A percentile compares a stretch with the other conserved stretches of the same genome.
phyloP scores from a whole-genome alignment of 2,113 vertebrate species.

The Bujurquina vittata region DNA sequence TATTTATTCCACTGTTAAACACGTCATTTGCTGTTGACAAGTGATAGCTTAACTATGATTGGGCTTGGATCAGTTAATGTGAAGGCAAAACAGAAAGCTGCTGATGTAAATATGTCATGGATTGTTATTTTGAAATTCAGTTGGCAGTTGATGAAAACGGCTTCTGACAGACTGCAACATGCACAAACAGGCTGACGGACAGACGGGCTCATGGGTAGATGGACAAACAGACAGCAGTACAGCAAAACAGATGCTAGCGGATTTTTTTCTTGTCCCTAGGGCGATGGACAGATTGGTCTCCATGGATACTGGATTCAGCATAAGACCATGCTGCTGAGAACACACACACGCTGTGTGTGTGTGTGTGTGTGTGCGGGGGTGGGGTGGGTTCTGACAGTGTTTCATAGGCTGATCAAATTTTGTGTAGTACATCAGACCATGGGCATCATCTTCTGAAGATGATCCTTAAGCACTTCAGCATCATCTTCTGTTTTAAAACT shows the following conservation, averaged over 20 bases:
- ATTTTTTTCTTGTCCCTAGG: slow-evolving; percentile 62
- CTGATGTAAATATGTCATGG: slow-evolving; percentile 24
- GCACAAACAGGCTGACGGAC: slow-evolving; percentile 52
- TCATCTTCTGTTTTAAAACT: not conserved
- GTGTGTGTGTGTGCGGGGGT: not conserved
- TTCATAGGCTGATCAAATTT: slow-evolving; percentile 14
- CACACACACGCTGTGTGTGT: not conserved
- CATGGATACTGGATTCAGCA: slow-evolving; percentile 70
- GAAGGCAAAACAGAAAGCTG: not conserved
- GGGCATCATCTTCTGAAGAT: not conserved
- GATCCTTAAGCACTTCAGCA: not conserved
- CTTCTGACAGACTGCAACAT: slow-evolving; percentile 48
- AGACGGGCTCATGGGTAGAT: slow-evolving; percentile 41
- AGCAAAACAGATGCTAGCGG: slow-evolving; percentile 71
- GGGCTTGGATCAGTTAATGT: not conserved
- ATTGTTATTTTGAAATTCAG: slow-evolving; percentile 26
- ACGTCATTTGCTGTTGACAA: not conserved
- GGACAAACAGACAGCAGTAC: slow-evolving; percentile 50
- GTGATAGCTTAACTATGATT: not conserved
- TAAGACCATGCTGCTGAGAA: slow-evolving; percentile 63
- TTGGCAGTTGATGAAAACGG: slow-evolving; percentile 42
- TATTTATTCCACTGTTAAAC: not conserved
- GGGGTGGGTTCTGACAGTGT: not conserved
- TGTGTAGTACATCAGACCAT: not conserved
- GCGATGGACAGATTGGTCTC: slow-evolving; percentile 73